phyloP scores from a whole-genome alignment of 2,113 vertebrate genomes.

The Gallinago jamesoni region DNA sequence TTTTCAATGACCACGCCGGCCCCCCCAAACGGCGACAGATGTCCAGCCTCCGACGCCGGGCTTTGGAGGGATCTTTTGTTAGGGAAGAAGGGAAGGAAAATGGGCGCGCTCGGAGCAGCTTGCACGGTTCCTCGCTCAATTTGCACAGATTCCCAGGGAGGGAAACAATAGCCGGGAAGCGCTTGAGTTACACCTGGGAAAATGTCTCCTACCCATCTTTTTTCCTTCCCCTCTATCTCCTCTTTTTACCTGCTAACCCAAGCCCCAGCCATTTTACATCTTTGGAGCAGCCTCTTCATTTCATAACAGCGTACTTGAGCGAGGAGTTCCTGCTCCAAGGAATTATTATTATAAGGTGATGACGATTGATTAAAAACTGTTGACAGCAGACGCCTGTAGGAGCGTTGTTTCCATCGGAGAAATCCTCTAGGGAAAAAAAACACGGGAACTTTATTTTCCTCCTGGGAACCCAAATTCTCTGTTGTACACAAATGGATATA shows the following conservation, averaged over 20 bases:
- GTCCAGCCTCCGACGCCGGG: slow-evolving; percentile 81
- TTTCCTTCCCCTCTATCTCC: neutral
- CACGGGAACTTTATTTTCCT: neutral
- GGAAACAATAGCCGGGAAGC: slow-evolving; percentile 75
- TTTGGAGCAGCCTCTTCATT: neutral
- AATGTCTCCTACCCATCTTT: slow-evolving; percentile 23
- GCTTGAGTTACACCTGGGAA: slow-evolving; percentile 73
- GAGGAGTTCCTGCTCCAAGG: neutral
- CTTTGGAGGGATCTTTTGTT: slow-evolving; percentile 66
- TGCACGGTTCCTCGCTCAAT: slow-evolving; percentile 16
- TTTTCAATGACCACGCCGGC: slow-evolving; percentile 78
- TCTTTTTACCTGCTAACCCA: slow-evolving; percentile 54
- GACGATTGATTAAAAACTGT: slow-evolving; percentile 28
- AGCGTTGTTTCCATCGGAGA: neutral
- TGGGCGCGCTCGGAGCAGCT: slow-evolving; percentile 50
- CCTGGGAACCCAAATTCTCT: neutral
- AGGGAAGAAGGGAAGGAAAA: slow-evolving; percentile 41
- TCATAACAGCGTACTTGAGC: neutral
- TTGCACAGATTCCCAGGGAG: slow-evolving; percentile 71
- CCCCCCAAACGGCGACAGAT: slow-evolving; percentile 84
- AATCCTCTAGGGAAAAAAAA: slow-evolving; percentile 2
- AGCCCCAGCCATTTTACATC: neutral
- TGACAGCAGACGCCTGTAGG: neutral
- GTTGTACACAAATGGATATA: neutral
- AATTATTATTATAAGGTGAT: neutral